Evolutionary conservation across 1,140 invertebrate genomes (phyloP).

Genomic region (Cherax destructor): DNA sequence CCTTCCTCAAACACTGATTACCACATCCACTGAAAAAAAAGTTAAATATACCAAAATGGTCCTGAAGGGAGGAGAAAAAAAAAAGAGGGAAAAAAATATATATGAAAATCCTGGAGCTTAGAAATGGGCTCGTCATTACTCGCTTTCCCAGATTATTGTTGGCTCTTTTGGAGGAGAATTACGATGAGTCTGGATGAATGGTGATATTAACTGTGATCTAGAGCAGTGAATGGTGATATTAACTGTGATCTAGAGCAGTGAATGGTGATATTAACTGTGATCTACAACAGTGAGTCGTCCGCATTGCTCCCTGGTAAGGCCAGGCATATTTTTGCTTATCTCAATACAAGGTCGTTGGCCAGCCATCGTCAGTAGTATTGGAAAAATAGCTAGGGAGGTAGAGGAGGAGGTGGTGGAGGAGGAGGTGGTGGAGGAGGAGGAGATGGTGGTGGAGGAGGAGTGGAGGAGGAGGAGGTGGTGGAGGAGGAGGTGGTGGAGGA

Average conservation of each 20-base stretch:
- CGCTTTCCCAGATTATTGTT: slow-evolving; percentile 45
- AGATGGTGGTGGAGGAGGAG: not conserved
- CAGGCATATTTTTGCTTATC: slow-evolving; percentile 35
- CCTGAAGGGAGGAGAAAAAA: slow-evolving; percentile 3
- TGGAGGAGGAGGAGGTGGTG: too few relatives aligned
- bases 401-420: not conserved
- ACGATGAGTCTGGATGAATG: slow-evolving; percentile 40
- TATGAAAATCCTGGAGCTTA: slow-evolving; percentile 40
- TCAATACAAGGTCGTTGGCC: slow-evolving; percentile 60
- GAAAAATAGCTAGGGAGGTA: slow-evolving; percentile 20
- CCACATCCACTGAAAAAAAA: not conserved
- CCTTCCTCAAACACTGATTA: slow-evolving; percentile 19
- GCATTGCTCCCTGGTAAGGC: not conserved
- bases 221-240: slow-evolving; percentile 28
- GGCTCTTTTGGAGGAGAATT: slow-evolving; percentile 50
- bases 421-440: not conserved
- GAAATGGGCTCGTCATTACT: slow-evolving; percentile 53
- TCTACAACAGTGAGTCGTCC: too few relatives aligned
- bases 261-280: slow-evolving; percentile 13
- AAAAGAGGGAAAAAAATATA: slow-evolving; percentile 8
- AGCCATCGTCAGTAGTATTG: slow-evolving; percentile 42
- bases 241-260: not conserved
- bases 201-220: slow-evolving; percentile 57
- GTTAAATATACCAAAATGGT: slow-evolving; percentile 3
- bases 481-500: not conserved